Evolutionary conservation across 1,140 invertebrate genomes (phyloP).

Genomic region (Calycopis cecrops): DNA sequence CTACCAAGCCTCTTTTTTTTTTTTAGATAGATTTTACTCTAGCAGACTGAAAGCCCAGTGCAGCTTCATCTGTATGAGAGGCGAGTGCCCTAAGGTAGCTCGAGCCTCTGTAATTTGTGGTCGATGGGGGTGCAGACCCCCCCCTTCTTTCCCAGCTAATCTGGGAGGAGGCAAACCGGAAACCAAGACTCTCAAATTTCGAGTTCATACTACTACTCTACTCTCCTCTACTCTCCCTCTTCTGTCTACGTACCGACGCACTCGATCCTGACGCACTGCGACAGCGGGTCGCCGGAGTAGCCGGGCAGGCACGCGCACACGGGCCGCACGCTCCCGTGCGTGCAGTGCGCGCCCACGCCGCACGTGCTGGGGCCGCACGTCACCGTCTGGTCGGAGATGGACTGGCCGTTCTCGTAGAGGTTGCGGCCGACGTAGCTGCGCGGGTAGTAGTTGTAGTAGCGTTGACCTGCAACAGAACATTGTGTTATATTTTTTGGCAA

Average conservation of each 20-base stretch:
- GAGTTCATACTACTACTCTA: too few relatives aligned
- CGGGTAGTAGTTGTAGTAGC: conserved; percentile 53
- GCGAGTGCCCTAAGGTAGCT: too few relatives aligned
- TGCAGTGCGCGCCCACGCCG: conserved; percentile 79
- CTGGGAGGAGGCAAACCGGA: too few relatives aligned
- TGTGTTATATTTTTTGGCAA: conserved; percentile 3
- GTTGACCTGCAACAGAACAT: conserved; percentile 37
- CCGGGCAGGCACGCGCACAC: conserved; percentile 84
- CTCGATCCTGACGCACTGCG: conserved; percentile 79
- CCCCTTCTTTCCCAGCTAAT: too few relatives aligned
- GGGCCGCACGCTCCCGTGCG: conserved; percentile 76
- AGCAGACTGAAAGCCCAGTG: too few relatives aligned
- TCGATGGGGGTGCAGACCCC: too few relatives aligned
- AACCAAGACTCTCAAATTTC: too few relatives aligned
- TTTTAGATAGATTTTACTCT: too few relatives aligned
- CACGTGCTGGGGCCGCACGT: conserved; percentile 71
- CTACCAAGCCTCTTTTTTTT: too few relatives aligned
- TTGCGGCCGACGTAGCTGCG: conserved; percentile 46
- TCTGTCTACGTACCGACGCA: conserved; percentile 71
- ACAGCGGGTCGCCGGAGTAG: conserved; percentile 82
- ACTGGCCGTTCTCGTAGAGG: conserved; percentile 56
- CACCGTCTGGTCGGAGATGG: conserved; percentile 59
- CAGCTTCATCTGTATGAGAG: too few relatives aligned
- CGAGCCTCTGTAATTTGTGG: too few relatives aligned
- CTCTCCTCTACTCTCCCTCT: too few relatives aligned